Evolutionary conservation across 2,888 invertebrate species (phyloP).

Genomic region (Heliconius erato): DNA sequence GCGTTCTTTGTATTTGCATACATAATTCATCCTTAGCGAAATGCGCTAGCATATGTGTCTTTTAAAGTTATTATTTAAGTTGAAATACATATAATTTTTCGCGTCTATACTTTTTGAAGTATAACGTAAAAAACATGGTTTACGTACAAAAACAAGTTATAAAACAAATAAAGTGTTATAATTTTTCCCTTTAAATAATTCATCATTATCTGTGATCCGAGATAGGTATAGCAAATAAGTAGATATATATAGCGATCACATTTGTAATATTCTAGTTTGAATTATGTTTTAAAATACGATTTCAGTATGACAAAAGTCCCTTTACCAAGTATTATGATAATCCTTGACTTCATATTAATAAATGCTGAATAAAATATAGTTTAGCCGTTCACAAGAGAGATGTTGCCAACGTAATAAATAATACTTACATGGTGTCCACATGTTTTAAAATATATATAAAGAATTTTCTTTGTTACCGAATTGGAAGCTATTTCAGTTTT

Average conservation of each 20-base stretch:
- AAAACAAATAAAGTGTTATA: background rate
- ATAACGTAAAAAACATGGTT: background rate
- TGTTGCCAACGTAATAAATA: slow-evolving; percentile 44
- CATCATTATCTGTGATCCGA: background rate
- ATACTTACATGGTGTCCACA: slow-evolving; percentile 26
- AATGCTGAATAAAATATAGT: slow-evolving; percentile 45
- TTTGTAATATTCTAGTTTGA: background rate
- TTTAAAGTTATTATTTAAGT: no score
- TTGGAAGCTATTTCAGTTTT: no score
- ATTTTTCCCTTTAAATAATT: background rate
- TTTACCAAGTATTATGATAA: slow-evolving; percentile 41
- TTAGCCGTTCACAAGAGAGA: slow-evolving; percentile 48
- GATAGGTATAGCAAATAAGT: background rate
- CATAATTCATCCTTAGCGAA: background rate
- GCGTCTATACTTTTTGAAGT: background rate
- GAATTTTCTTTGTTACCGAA: background rate
- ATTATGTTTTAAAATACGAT: slow-evolving; percentile 14
- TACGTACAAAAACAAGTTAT: no score
- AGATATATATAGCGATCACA: background rate
- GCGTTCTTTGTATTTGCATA: background rate
- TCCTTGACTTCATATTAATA: slow-evolving; percentile 44
- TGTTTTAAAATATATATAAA: background rate
- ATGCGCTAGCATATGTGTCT: no score
- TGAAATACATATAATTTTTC: no score
- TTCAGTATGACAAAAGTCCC: background rate